Conservation (phyloP, 2,113 vertebrate species). For the Nibea albiflora region DNA sequence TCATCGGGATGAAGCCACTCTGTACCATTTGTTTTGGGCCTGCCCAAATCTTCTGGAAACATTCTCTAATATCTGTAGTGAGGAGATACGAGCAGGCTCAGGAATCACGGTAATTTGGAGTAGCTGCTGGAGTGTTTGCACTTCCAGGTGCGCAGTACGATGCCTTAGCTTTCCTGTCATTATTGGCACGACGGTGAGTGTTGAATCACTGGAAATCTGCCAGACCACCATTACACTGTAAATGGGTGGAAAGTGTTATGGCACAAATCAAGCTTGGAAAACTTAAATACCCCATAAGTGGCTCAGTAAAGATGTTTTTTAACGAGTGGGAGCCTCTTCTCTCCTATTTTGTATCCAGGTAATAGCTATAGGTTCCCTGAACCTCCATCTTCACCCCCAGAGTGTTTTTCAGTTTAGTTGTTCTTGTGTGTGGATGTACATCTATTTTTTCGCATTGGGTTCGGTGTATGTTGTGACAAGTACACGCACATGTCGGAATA, state of each 20-base stretch:
- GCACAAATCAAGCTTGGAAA: too few relatives aligned
- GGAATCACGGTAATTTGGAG: background rate
- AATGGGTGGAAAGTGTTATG: background rate
- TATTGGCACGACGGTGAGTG: background rate
- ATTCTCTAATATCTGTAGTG: background rate
- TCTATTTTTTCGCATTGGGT: too few relatives aligned
- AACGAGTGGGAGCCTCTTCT: too few relatives aligned
- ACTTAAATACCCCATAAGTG: background rate
- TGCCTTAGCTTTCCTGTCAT: background rate
- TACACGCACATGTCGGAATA: too few relatives aligned
- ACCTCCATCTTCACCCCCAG: too few relatives aligned
- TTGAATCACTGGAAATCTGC: background rate
- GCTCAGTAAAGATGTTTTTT: too few relatives aligned
- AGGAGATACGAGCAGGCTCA: background rate
- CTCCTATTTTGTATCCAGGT: too few relatives aligned
- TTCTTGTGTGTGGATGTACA: too few relatives aligned
- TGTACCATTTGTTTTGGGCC: background rate
- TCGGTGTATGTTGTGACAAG: too few relatives aligned
- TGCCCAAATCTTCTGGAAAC: background rate
- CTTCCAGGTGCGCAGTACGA: background rate
- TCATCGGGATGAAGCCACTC: too few relatives aligned
- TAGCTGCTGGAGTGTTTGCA: background rate
- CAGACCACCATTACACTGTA: background rate
- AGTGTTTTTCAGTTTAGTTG: too few relatives aligned
- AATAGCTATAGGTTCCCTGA: too few relatives aligned